A percentile compares a stretch with the other conserved stretches of the same genome.
Conservation (phyloP, 1,140 invertebrate genomes). For the Lepidostoma basale region DNA sequence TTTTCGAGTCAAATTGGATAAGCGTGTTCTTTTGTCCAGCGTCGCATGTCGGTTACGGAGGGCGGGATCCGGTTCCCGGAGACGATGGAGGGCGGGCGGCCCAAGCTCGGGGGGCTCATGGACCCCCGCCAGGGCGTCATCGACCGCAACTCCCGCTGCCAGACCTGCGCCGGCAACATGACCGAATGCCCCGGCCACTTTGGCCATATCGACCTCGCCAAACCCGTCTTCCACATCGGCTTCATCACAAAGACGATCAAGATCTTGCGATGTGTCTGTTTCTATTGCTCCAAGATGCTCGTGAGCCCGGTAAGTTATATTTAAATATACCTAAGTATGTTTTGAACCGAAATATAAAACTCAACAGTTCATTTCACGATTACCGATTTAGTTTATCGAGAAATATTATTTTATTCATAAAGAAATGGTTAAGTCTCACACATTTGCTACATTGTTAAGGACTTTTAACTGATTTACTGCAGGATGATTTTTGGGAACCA, state of each 20-base stretch:
- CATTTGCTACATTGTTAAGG: no score
- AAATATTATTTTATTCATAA: background rate
- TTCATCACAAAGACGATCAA: conserved; percentile 98
- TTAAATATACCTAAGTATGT: no score
- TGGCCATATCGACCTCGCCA: conserved; percentile 98
- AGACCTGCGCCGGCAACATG: conserved; percentile 98
- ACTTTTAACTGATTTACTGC: no score
- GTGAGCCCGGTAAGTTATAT: conserved; percentile 83
- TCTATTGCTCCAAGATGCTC: conserved; percentile 95
- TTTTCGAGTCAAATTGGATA: no score
- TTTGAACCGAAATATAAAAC: no score
- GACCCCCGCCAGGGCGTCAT: conserved; percentile 98
- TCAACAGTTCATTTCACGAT: no score
- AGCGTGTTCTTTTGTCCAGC: no score
- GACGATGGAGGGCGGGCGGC: conserved; percentile 97
- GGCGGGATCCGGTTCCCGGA: conserved; percentile 96
- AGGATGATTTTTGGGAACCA: no score
- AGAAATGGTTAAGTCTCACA: no score
- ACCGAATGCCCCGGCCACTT: conserved; percentile 99
- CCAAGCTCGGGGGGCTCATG: conserved; percentile 97
- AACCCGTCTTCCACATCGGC: conserved; percentile 98
- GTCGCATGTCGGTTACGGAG: conserved; percentile 96
- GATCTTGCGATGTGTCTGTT: conserved; percentile 95
- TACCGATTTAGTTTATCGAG: background rate
- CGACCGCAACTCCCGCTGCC: conserved; percentile 90